phyloP scores from a whole-genome alignment of 2,888 invertebrate genomes.

The Chrysolina haemoptera region DNA sequence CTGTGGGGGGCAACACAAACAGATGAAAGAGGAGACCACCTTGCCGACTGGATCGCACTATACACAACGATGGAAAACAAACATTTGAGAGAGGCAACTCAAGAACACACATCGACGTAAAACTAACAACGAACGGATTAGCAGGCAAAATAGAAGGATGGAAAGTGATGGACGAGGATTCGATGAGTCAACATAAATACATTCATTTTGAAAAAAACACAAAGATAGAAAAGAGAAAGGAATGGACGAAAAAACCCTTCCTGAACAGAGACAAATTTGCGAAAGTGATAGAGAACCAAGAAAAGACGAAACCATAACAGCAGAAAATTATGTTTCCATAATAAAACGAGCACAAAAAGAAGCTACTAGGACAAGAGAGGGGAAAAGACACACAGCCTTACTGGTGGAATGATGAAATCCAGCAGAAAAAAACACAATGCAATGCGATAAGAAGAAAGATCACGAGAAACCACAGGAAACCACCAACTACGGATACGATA shows the following conservation, averaged over 20 bases:
- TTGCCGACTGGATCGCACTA: neutral
- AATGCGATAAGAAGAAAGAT: neutral
- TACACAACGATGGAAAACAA: neutral
- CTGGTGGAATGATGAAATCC: constrained; percentile 17
- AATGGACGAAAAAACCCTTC: neutral
- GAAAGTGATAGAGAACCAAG: neutral
- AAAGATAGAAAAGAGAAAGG: neutral
- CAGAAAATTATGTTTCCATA: neutral
- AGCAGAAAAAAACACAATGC: neutral
- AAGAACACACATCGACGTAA: neutral
- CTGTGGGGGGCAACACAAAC: neutral
- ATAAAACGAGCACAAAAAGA: neutral
- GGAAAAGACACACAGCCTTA: neutral
- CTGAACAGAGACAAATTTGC: neutral
- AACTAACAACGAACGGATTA: neutral
- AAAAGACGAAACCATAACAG: neutral
- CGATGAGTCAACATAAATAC: neutral
- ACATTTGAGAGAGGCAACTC: neutral
- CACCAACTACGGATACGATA: neutral
- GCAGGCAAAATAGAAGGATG: neutral
- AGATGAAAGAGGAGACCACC: neutral
- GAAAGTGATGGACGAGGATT: neutral
- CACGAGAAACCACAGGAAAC: neutral
- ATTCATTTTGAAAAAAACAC: neutral
- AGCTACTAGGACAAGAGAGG: neutral